Percentiles rank a stretch among this genome's conserved stretches.
phyloP scores from a whole-genome alignment of 2,888 invertebrate species.

The Phalangium opilio region DNA sequence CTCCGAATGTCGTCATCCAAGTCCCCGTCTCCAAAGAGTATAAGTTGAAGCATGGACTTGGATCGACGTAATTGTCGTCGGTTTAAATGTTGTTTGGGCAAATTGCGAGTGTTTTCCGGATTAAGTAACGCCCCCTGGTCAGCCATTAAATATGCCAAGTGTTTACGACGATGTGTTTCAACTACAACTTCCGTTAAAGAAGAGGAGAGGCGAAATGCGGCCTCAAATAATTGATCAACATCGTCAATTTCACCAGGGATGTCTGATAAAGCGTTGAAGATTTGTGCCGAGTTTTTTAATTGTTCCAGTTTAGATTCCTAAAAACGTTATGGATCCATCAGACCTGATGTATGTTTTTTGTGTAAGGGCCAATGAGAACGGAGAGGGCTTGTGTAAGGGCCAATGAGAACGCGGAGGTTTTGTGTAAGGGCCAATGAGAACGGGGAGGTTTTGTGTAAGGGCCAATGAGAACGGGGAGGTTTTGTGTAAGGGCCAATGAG shows the following conservation, averaged over 20 bases:
- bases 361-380: no score
- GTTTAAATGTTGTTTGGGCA: slow-evolving; percentile 46
- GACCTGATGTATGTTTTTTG: no score
- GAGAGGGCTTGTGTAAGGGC: no score
- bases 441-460: no score
- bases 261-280: slow-evolving; percentile 91
- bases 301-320: slow-evolving; percentile 62
- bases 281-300: slow-evolving; percentile 89
- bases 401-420: no score
- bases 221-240: slow-evolving; percentile 69
- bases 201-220: slow-evolving; percentile 56
- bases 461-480: no score
- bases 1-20: slow-evolving; percentile 50
- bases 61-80: slow-evolving; percentile 76
- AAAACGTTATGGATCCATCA: background rate
- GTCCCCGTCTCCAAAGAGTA: slow-evolving; percentile 50
- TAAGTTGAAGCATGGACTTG: slow-evolving; percentile 74
- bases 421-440: no score
- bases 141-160: slow-evolving; percentile 89
- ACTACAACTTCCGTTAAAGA: slow-evolving; percentile 67
- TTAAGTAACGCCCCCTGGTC: slow-evolving; percentile 88
- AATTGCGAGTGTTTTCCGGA: slow-evolving; percentile 70
- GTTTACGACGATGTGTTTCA: slow-evolving; percentile 76
- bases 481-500: no score
- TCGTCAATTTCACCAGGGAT: slow-evolving; percentile 88